A percentile compares a stretch with the other conserved stretches of the same genome.
phyloP scores from a whole-genome alignment of 2,888 invertebrate genomes.

The Camponotus fellah region DNA sequence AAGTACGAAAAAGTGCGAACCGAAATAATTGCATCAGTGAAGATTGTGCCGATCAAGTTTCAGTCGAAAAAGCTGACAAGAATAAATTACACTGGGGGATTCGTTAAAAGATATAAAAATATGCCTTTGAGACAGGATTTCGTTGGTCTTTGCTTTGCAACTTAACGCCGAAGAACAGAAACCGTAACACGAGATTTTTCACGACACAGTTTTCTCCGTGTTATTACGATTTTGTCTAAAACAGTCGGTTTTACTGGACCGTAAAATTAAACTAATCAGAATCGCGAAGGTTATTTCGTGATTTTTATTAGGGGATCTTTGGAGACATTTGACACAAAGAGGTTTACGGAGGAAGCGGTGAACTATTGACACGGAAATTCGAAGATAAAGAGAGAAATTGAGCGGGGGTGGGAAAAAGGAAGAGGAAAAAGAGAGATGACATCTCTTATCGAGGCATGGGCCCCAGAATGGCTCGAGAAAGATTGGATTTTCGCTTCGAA shows the following conservation, averaged over 20 bases:
- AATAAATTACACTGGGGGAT: conserved; percentile 28
- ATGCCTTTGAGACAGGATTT: conserved; percentile 19
- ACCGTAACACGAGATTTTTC: conserved; percentile 1
- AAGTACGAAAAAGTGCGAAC: not conserved
- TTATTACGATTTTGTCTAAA: conserved; percentile 6
- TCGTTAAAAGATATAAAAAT: conserved; percentile 39
- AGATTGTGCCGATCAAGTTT: conserved; percentile 42
- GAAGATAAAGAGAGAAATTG: conserved; percentile 45
- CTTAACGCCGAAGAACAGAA: not conserved
- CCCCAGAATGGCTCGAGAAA: conserved; percentile 63
- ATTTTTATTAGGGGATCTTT: conserved; percentile 24
- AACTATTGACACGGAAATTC: conserved; percentile 53
- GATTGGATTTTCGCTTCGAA: conserved; percentile 71
- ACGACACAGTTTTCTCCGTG: not conserved
- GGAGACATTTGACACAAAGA: not conserved
- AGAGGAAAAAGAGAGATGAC: conserved; percentile 55
- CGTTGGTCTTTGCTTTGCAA: not conserved
- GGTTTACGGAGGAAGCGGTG: conserved; percentile 31
- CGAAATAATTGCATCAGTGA: conserved; percentile 20
- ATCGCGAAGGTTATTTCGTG: conserved; percentile 11
- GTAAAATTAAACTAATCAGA: conserved; percentile 1
- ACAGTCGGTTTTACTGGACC: not conserved
- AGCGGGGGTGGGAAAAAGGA: conserved; percentile 11
- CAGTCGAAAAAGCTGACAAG: conserved; percentile 37
- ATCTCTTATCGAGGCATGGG: conserved; percentile 61